A percentile compares a stretch with the other conserved stretches of the same genome.
phyloP scores from a whole-genome alignment of 2,113 vertebrate genomes.

The Terrapene triunguis region DNA sequence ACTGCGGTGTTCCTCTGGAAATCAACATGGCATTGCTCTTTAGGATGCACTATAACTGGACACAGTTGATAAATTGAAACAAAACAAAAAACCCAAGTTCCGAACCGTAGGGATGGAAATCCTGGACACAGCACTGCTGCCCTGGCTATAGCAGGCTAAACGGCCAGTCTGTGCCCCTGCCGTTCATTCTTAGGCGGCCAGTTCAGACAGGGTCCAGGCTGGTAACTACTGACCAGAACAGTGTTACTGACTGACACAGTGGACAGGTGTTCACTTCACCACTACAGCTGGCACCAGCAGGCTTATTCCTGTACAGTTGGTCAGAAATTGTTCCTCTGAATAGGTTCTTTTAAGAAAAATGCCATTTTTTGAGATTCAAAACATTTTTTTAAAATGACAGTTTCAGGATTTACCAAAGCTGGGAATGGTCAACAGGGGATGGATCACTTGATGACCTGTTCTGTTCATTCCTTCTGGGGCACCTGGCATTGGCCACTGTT shows the following conservation, averaged over 20 bases:
- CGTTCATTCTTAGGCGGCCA: not conserved
- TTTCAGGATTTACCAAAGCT: not conserved
- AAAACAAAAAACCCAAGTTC: not conserved
- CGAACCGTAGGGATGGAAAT: not conserved
- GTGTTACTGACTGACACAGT: not conserved
- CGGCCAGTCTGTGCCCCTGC: not conserved
- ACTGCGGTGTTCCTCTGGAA: fast-evolving
- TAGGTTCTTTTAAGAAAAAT: not conserved
- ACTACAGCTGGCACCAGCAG: not conserved
- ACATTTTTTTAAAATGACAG: not conserved
- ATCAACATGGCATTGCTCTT: not conserved
- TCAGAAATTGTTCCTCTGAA: not conserved
- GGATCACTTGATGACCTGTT: too few species aligned
- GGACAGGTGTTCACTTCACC: not conserved
- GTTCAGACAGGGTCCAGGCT: not conserved
- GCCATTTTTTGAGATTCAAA: not conserved
- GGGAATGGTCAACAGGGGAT: too few species aligned
- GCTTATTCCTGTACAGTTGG: not conserved
- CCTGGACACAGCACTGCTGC: not conserved
- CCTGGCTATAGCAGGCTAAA: not conserved
- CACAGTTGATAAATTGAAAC: not conserved
- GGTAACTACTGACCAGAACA: not conserved
- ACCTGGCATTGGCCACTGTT: too few species aligned
- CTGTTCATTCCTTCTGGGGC: too few species aligned
- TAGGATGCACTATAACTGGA: not conserved